Base-by-base conservation (phyloP, 2,113 vertebrate genomes). In the Anolis sagrei region DNA sequence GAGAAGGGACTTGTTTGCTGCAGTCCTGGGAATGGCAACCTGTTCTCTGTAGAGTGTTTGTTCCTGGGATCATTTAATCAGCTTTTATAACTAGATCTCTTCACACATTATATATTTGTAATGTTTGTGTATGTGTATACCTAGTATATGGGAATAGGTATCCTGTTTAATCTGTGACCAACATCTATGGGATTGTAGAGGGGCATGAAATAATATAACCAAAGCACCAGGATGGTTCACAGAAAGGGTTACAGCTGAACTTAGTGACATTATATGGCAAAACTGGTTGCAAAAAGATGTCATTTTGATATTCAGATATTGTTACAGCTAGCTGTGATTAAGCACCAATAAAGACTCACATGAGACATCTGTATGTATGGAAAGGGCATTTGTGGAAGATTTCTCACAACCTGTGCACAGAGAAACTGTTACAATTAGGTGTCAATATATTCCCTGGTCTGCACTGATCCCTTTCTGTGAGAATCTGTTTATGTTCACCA, bases 21-120 rank as follows among this genome's bases (percentile, higher is more conserved):
- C 84, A 85, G 84, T 73, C 68, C 76, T 73, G 77, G 54, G 84
- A 85, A 85, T 79, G 51, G 84, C 39, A 79, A 48, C 68, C 44
- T 79, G 29, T 23, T 25, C n/a, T 79, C 51, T 79, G 36, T 48
- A 62, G 51, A 34, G 69, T 79, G 39, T 44, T 66, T 54, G 66
- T 85, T 78, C n/a, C 75, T 70, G 76, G 29, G 36, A 79, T 48
- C 36, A 62, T 36, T 73, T 62, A 44, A 25, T 11, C 13, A 44
- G 36, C 16, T 85, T 79, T 62, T 58, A 62, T 34, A 79, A 32
- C 5, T n/a, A 58, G 34, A 72, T 54, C 6, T 21, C 18, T 54
- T 58, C 29, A 2, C 11, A 23, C 29, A 25, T 79, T 73, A 25
- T 72, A 48, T 72, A 6, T 61, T 72, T 78, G 54, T 21, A 11